Conservation (phyloP, 2,888 invertebrate species). For the Rhaphigaster nebulosa region DNA sequence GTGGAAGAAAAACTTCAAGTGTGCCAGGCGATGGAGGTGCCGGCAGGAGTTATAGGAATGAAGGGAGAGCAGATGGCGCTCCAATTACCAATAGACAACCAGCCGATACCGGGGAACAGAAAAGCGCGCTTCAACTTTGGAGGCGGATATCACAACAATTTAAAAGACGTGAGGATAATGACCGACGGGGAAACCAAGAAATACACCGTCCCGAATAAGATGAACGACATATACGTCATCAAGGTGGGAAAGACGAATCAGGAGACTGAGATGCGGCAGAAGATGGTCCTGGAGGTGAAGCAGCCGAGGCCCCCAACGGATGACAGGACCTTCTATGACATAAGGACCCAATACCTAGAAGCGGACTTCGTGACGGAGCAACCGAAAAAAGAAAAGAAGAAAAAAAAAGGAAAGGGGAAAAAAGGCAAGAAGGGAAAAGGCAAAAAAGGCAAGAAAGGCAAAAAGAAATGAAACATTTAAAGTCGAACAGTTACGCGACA, state of each 20-base stretch:
- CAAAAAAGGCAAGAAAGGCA: background rate
- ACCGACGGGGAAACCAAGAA: background rate
- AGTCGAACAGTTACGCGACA: background rate
- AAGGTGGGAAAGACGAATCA: conserved; percentile 51
- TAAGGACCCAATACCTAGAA: conserved; percentile 7
- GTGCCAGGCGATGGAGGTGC: conserved; percentile 17
- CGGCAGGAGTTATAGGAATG: conserved; percentile 26
- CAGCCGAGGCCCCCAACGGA: background rate
- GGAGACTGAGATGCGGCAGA: conserved; percentile 32
- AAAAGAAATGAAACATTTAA: background rate
- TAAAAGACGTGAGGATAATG: conserved; percentile 51
- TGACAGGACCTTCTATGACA: background rate
- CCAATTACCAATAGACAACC: conserved; percentile 3
- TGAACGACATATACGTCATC: conserved; percentile 40
- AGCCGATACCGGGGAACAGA: background rate
- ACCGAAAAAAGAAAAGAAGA: background rate
- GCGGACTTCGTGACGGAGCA: background rate
- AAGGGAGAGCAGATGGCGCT: conserved; percentile 51
- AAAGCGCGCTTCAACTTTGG: conserved; percentile 34
- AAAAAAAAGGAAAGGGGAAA: background rate
- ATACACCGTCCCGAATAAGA: background rate
- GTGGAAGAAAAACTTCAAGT: conserved; percentile 22
- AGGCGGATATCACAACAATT: background rate
- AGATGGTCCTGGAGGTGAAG: conserved; percentile 47
- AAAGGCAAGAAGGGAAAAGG: conserved; percentile 1